phyloP scores from a whole-genome alignment of 1,140 invertebrate species.

The Trachelipus rathkii region DNA sequence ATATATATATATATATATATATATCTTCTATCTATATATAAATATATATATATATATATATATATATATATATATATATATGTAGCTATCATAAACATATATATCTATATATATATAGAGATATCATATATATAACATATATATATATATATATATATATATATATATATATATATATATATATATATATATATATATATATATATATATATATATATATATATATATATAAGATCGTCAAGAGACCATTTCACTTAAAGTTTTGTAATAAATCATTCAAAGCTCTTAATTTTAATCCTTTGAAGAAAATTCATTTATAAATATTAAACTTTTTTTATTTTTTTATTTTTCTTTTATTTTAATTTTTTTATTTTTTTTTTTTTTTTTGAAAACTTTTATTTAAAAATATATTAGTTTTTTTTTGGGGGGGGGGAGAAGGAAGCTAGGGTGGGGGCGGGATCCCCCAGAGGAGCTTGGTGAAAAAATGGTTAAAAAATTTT shows the following conservation, averaged over 20 bases:
- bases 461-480: too few species aligned
- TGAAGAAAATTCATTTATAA: conserved; percentile 3
- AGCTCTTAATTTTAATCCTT: not conserved
- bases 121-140: conserved; percentile 2
- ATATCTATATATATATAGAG: not conserved
- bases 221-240: not conserved
- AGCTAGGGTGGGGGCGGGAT: too few species aligned
- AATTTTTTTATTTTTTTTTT: too few species aligned
- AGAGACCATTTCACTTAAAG: not conserved
- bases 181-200: not conserved
- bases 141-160: conserved; percentile 13
- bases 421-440: too few species aligned
- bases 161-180: conserved; percentile 6
- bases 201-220: conserved; percentile 8
- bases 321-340: not conserved
- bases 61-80: not conserved
- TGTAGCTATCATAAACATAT: too few species aligned
- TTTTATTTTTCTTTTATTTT: too few species aligned
- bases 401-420: too few species aligned
- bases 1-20: conserved; percentile 9
- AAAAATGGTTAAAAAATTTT: too few species aligned
- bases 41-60: conserved; percentile 8
- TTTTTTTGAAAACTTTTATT: too few species aligned
- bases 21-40: conserved; percentile 2
- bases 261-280: conserved; percentile 2